phyloP scores from a whole-genome alignment of 2,113 vertebrate species.

The Crotalus horridus region DNA sequence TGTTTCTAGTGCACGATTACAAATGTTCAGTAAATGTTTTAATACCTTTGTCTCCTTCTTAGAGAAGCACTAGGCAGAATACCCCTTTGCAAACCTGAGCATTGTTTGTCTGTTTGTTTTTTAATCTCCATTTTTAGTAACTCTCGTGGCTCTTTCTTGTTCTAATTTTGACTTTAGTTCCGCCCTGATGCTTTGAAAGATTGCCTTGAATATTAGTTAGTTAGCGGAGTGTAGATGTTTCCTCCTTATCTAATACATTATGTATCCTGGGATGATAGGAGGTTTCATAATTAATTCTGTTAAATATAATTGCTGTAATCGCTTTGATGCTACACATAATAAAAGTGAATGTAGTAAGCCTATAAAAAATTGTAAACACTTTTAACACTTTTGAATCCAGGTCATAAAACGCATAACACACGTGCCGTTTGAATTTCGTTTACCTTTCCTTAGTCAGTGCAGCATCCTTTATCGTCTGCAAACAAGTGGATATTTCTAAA shows the following conservation, averaged over 20 bases:
- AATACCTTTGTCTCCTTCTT: conserved; percentile 31
- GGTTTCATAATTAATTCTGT: conserved; percentile 82
- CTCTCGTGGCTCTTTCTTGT: not conserved
- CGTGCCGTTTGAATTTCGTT: not conserved
- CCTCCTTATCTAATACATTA: conserved; percentile 76
- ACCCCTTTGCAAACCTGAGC: conserved; percentile 3
- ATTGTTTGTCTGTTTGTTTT: not conserved
- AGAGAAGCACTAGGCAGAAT: conserved; percentile 34
- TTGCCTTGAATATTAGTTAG: conserved; percentile 63
- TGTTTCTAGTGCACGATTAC: conserved; percentile 39
- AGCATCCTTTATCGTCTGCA: conserved; percentile 41
- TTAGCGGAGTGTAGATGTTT: conserved; percentile 66
- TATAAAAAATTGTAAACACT: conserved; percentile 74
- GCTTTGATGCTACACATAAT: conserved; percentile 81
- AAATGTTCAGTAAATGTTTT: conserved; percentile 59
- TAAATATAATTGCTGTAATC: conserved; percentile 83
- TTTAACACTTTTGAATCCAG: conserved; percentile 58
- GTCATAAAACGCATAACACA: conserved; percentile 25
- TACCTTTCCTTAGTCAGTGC: conserved; percentile 26
- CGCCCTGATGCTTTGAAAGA: conserved; percentile 41
- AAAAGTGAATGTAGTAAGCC: conserved; percentile 77
- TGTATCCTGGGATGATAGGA: conserved; percentile 73
- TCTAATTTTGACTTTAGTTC: conserved; percentile 42
- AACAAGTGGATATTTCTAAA: conserved; percentile 46
- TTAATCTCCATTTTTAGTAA: conserved; percentile 1